Percentiles rank a stretch among this genome's conserved stretches.
These are phyloP conservation scores for Norana najaformis DNA, from an alignment of 2,888 invertebrate species.

Conservation along the genomic window DNA sequence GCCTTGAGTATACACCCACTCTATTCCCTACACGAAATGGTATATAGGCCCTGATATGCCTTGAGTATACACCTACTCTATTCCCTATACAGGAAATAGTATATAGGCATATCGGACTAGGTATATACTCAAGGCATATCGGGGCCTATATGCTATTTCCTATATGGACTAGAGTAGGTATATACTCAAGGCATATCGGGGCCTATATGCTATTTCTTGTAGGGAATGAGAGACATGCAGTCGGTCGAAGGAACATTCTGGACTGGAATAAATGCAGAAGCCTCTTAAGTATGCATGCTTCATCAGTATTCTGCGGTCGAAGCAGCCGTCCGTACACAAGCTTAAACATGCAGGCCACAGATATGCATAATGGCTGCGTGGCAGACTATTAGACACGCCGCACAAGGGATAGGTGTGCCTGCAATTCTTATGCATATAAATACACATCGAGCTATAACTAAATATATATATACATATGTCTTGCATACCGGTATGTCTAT, in stretches of 20 bases:
- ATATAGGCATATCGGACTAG: not conserved
- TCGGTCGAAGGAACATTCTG: conserved; percentile 5
- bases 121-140: not conserved
- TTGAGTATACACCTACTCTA: not conserved
- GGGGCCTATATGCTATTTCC: not conserved
- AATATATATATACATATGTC: not conserved
- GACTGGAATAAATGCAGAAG: not conserved
- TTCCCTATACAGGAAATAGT: not conserved
- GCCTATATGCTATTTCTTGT: no score
- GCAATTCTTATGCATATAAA: not conserved
- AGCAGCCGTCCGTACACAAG: not conserved
- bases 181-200: not conserved
- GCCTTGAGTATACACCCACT: not conserved
- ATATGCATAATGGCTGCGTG: no score
- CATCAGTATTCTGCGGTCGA: not conserved
- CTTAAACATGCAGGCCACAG: conserved; percentile 3
- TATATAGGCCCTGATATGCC: not conserved
- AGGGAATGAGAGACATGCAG: not conserved
- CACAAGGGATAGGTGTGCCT: conserved; percentile 13
- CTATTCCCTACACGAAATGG: not conserved
- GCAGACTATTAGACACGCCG: not conserved
- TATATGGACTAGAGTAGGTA: not conserved
- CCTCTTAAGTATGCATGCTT: conserved; percentile 7
- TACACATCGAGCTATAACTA: not conserved
- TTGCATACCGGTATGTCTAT: no score